Evolutionary conservation across 1,140 invertebrate species (phyloP).

Genomic region (Bursaphelenchus mucronatus): DNA sequence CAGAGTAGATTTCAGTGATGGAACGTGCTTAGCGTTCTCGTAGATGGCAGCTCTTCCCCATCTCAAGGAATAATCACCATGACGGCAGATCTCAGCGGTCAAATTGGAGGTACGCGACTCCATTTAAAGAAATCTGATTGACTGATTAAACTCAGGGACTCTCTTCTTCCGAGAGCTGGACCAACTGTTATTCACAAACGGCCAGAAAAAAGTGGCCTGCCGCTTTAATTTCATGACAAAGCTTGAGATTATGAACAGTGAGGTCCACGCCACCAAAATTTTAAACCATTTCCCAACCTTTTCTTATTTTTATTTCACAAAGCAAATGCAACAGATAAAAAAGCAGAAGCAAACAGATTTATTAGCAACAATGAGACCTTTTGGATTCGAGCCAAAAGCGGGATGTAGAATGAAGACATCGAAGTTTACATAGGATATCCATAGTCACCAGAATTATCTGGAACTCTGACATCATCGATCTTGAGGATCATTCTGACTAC

Average conservation of each 20-base stretch:
- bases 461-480: conserved; percentile 90
- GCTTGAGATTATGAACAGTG: not conserved
- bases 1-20: not conserved
- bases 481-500: conserved; percentile 99
- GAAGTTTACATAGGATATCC: conserved; percentile 31
- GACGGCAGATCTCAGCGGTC: conserved; percentile 36
- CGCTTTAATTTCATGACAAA: not conserved
- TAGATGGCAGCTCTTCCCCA: conserved; percentile 13
- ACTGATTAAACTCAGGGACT: not conserved
- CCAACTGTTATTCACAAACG: not conserved
- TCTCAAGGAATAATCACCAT: conserved; percentile 41
- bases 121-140: conserved; percentile 22
- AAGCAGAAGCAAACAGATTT: too few species aligned
- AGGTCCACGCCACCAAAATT: too few species aligned
- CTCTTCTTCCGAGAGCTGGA: not conserved
- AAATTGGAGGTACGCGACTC: conserved; percentile 44
- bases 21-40: conserved; percentile 5
- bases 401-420: too few species aligned
- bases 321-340: too few species aligned
- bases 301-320: too few species aligned
- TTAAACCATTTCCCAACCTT: too few species aligned
- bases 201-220: not conserved
- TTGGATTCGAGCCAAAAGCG: too few species aligned
- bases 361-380: too few species aligned
- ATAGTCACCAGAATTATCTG: conserved; percentile 45